A percentile compares a stretch with the other conserved stretches of the same genome.
Conservation (phyloP, 1,140 invertebrate genomes). For the Calycopis cecrops region DNA sequence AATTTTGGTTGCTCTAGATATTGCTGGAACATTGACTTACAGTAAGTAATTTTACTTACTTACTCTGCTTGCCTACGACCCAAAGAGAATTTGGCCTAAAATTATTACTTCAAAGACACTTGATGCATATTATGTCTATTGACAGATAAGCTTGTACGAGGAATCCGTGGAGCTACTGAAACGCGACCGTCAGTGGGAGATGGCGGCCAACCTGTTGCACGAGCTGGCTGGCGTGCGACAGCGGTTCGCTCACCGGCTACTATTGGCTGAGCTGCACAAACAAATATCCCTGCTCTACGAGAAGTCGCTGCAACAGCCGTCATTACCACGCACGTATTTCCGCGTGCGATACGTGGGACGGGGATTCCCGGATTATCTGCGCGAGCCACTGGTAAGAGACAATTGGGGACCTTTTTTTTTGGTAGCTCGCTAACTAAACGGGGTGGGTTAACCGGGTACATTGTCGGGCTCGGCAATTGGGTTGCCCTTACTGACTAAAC, state of each 20-base stretch:
- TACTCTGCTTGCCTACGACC: too few relatives aligned
- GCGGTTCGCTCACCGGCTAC: slow-evolving; percentile 89
- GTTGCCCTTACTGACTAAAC: too few relatives aligned
- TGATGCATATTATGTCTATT: too few relatives aligned
- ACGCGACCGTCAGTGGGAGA: slow-evolving; percentile 90
- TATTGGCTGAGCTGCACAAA: slow-evolving; percentile 85
- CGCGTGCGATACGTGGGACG: slow-evolving; percentile 94
- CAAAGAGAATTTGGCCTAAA: too few relatives aligned
- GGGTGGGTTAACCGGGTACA: too few relatives aligned
- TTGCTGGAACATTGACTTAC: too few relatives aligned
- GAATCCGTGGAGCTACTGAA: slow-evolving; percentile 90
- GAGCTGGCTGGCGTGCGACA: slow-evolving; percentile 92
- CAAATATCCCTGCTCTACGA: slow-evolving; percentile 90
- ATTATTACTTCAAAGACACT: too few relatives aligned
- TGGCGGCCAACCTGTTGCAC: slow-evolving; percentile 90
- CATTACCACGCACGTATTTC: slow-evolving; percentile 94
- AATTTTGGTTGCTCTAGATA: too few relatives aligned
- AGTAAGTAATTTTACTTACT: too few relatives aligned
- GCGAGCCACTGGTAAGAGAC: slow-evolving; percentile 66
- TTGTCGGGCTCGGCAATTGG: too few relatives aligned
- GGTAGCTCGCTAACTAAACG: too few relatives aligned
- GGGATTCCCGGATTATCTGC: slow-evolving; percentile 92
- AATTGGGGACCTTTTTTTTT: neutral
- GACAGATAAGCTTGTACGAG: slow-evolving; percentile 89
- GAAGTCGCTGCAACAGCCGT: slow-evolving; percentile 86